These are phyloP conservation scores for Hypothenemus hampei DNA, from an alignment of 1,140 invertebrate genomes.

Conservation along the genomic window DNA sequence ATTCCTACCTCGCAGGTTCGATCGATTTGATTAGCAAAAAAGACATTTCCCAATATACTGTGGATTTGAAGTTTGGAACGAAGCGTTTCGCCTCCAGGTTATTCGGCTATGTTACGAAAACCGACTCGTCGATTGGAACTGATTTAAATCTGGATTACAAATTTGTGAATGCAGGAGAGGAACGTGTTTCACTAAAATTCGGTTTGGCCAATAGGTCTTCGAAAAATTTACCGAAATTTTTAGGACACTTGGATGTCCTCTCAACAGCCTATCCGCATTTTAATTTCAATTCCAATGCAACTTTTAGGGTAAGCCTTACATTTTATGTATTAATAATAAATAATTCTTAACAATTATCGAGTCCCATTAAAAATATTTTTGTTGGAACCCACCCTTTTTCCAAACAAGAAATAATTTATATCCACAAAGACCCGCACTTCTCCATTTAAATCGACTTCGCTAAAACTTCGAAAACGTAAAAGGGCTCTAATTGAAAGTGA, in stretches of 20 bases:
- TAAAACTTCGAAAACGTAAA: background rate
- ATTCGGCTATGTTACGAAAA: constrained; percentile 60
- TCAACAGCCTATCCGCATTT: constrained; percentile 71
- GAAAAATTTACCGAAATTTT: constrained; percentile 50
- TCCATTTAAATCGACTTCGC: background rate
- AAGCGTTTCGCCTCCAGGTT: constrained; percentile 61
- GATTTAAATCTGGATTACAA: constrained; percentile 63
- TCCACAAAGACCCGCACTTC: no score
- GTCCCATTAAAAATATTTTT: no score
- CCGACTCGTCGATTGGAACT: constrained; percentile 49
- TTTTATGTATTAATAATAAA: constrained; percentile 22
- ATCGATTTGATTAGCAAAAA: constrained; percentile 57
- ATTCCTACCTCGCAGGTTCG: constrained; percentile 47
- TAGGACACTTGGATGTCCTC: constrained; percentile 59
- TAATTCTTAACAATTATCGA: no score
- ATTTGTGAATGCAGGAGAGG: constrained; percentile 60
- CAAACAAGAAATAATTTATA: no score
- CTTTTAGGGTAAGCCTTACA: constrained; percentile 57
- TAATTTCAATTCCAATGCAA: constrained; percentile 63
- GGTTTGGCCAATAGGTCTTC: constrained; percentile 60
- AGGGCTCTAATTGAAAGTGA: background rate
- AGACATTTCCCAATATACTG: constrained; percentile 64
- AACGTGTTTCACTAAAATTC: constrained; percentile 62
- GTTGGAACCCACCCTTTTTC: no score
- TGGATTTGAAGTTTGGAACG: constrained; percentile 63